Conservation (phyloP, 2,797 vertebrate genomes). For the Neoniphon sammara region DNA sequence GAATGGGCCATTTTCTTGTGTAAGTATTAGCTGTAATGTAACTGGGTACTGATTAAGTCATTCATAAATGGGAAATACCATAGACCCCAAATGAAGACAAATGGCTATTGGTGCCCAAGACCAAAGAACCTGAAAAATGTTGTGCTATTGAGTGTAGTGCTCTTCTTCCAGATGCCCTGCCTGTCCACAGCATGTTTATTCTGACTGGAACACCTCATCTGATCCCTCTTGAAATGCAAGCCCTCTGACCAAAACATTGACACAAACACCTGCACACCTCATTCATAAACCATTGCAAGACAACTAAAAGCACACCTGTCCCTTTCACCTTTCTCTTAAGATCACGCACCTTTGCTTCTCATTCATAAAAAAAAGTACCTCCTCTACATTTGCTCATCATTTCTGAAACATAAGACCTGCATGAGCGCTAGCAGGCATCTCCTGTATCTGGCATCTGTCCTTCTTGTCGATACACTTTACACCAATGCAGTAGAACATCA, state of each 20-base stretch:
- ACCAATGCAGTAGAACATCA: not conserved
- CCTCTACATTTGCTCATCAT: not conserved
- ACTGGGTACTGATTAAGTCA: constrained; percentile 20
- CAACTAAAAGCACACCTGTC: constrained; percentile 29
- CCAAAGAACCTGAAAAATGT: not conserved
- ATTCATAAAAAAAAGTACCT: constrained; percentile 25
- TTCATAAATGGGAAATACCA: constrained; percentile 26
- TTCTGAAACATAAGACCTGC: constrained; percentile 11
- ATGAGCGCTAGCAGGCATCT: not conserved
- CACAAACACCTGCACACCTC: constrained; percentile 50
- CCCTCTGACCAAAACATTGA: constrained; percentile 41
- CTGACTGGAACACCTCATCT: constrained; percentile 27
- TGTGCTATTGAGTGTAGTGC: too few species aligned
- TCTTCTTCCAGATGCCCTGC: not conserved
- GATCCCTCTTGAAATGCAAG: constrained; percentile 55
- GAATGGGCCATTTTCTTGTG: constrained; percentile 21
- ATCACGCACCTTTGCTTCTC: constrained; percentile 20
- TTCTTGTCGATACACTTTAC: constrained; percentile 2
- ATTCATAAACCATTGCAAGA: constrained; percentile 64
- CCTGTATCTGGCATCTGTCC: not conserved
- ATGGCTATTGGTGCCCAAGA: constrained; percentile 11
- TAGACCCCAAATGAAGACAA: constrained; percentile 15
- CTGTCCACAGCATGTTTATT: not conserved
- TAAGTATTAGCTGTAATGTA: constrained; percentile 24
- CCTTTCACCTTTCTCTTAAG: constrained; percentile 13